A percentile compares a stretch with the other conserved stretches of the same genome.
Evolutionary conservation across 2,888 invertebrate genomes (phyloP).

Genomic region (Pyrgus malvae): DNA sequence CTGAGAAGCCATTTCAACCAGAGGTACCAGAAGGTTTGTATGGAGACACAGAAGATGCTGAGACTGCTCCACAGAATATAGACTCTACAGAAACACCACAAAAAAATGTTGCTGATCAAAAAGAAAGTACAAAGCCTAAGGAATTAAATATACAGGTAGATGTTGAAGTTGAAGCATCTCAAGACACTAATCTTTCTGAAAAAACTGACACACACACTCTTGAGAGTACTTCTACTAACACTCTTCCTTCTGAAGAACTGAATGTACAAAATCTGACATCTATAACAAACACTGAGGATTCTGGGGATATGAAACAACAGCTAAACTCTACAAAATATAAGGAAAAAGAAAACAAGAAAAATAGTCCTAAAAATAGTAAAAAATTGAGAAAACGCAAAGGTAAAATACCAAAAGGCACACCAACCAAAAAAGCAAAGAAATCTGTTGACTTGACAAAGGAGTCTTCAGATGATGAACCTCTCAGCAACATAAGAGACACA

Average conservation of each 20-base stretch:
- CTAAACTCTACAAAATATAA: not conserved
- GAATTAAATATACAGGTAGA: not conserved
- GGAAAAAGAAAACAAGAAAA: too few relatives aligned
- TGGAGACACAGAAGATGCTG: not conserved
- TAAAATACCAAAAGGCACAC: not conserved
- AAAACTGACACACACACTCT: too few relatives aligned
- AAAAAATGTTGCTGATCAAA: too few relatives aligned
- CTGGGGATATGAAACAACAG: not conserved
- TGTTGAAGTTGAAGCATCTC: too few relatives aligned
- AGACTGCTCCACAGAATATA: not conserved
- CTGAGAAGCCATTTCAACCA: conserved; percentile 50
- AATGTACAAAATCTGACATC: not conserved
- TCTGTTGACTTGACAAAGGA: not conserved
- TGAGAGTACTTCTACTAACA: too few relatives aligned
- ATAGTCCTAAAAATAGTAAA: too few relatives aligned
- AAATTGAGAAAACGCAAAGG: not conserved
- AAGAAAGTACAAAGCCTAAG: too few relatives aligned
- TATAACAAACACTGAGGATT: too few relatives aligned
- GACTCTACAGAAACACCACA: not conserved
- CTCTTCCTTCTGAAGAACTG: not conserved
- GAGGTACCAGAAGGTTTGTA: not conserved
- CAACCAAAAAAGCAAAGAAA: conserved; percentile 16
- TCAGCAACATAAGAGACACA: conserved; percentile 36
- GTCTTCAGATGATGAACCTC: conserved; percentile 4
- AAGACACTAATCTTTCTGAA: not conserved